Evolutionary conservation across 2,888 invertebrate genomes (phyloP), one percentile per base, ranked within the genome.

Genomic region (Megastigmus dorsalis): DNA sequence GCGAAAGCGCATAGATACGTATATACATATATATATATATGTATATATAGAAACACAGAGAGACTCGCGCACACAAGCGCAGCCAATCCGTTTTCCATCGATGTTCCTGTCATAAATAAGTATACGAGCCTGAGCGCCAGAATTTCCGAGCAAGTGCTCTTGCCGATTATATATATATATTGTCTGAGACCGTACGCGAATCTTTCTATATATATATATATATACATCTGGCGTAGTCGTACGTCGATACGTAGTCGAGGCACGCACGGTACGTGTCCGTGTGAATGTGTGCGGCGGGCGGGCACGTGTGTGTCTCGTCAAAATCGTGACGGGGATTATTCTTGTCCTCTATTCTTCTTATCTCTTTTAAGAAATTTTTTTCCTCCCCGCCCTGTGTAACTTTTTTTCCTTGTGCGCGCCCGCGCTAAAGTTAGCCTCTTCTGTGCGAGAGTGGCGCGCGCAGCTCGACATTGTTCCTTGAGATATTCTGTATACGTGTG

Each of bases 21-120:
- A n/a, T n/a, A n/a, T n/a, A n/a, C n/a, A n/a, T n/a, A n/a, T n/a
- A n/a, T n/a, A n/a, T n/a, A n/a, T n/a, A n/a, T n/a, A n/a, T n/a
- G n/a, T n/a, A n/a, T n/a, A n/a, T n/a, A n/a, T n/a, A n/a, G n/a
- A n/a, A n/a, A n/a, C n/a, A n/a, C n/a, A n/a, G n/a, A n/a, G n/a
- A n/a, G n/a, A n/a, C n/a, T n/a, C n/a, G n/a, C n/a, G n/a, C n/a
- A n/a, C n/a, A n/a, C n/a, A n/a, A 1, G 1, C 50, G 43, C 45
- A 23, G 26, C 3, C 23, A 36, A 65, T 71, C 9, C 48, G 65
- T 36, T 71, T 71, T 57, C 65, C 71, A 41, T 71, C 57, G 57
- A 50, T 33, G 65, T 48, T 3, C 45, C 38, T 28, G 20, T 71
- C 57, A 30, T 57, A 65, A 57, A 65, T 72, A 65, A 69, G 28